These are phyloP conservation scores for Larimichthys crocea DNA, from an alignment of 2,113 vertebrate species.

Conservation along the genomic window DNA sequence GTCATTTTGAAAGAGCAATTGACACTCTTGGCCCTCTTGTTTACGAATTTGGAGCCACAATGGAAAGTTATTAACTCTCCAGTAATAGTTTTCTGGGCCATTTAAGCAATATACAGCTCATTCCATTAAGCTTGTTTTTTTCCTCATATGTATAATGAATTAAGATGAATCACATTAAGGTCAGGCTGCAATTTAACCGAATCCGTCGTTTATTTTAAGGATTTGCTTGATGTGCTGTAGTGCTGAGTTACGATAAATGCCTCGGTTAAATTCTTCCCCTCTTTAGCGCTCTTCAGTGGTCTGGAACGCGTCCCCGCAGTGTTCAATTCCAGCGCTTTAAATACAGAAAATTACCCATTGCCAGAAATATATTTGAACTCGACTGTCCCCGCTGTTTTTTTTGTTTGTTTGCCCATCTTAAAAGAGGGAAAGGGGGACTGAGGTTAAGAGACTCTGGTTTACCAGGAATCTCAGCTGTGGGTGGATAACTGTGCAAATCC, in stretches of 20 bases:
- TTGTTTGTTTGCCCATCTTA: constrained; percentile 32
- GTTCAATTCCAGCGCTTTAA: constrained; percentile 34
- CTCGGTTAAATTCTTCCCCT: constrained; percentile 44
- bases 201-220: constrained; percentile 52
- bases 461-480: constrained; percentile 28
- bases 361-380: constrained; percentile 50
- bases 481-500: constrained; percentile 33
- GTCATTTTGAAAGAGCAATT: constrained; percentile 6
- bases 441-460: constrained; percentile 45
- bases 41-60: constrained; percentile 4
- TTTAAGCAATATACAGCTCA: constrained; percentile 27
- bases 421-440: constrained; percentile 20
- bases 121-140: constrained; percentile 31
- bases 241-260: constrained; percentile 39
- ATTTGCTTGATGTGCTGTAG: constrained; percentile 33
- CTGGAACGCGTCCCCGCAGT: constrained; percentile 30
- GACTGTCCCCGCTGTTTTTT: constrained; percentile 1
- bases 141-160: constrained; percentile 32
- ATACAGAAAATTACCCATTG: constrained; percentile 64
- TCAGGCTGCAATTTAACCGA: constrained; percentile 15
- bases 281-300: constrained; percentile 54
- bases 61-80: constrained; percentile 35
- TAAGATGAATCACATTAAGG: constrained; percentile 48
- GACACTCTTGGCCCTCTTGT: constrained; percentile 3
- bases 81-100: constrained; percentile 50